A percentile compares a stretch with the other conserved stretches of the same genome.
These are phyloP conservation scores for Chionomys nivalis DNA, from an alignment of 2,113 vertebrate genomes.

Conservation along the genomic window DNA sequence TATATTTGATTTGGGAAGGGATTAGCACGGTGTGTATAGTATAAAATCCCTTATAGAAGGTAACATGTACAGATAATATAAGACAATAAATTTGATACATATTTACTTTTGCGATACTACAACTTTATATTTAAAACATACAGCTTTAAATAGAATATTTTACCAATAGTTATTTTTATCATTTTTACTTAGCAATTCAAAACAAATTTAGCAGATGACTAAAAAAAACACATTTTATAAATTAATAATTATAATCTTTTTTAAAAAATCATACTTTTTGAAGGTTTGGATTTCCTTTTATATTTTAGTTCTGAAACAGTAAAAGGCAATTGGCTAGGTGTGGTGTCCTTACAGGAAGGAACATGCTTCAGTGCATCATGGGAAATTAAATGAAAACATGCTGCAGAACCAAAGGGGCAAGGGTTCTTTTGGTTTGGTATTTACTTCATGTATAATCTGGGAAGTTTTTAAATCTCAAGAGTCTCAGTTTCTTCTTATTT, in stretches of 20 bases:
- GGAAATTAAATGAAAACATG: not conserved
- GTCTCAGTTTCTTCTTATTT: constrained; percentile 1
- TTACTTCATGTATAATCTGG: not conserved
- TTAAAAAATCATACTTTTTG: not conserved
- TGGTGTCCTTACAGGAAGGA: not conserved
- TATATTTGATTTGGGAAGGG: constrained; percentile 29
- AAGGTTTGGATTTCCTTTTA: not conserved
- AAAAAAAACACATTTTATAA: not conserved
- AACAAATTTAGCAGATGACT: constrained; percentile 19
- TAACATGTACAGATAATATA: not conserved
- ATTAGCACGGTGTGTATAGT: not conserved
- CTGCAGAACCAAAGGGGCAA: not conserved
- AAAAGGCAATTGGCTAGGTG: not conserved
- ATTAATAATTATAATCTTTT: not conserved
- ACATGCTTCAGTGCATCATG: not conserved
- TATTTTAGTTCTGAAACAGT: constrained; percentile 5
- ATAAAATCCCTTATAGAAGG: not conserved
- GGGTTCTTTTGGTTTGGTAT: not conserved
- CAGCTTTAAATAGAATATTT: not conserved
- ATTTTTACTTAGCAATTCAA: constrained; percentile 8
- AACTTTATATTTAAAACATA: constrained; percentile 40
- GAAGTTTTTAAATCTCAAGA: not conserved
- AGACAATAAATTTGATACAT: not conserved
- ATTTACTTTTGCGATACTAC: not conserved
- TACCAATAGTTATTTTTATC: not conserved